Evolutionary conservation across 1,140 invertebrate species (phyloP).

Genomic region (Stegodyphus dumicola): DNA sequence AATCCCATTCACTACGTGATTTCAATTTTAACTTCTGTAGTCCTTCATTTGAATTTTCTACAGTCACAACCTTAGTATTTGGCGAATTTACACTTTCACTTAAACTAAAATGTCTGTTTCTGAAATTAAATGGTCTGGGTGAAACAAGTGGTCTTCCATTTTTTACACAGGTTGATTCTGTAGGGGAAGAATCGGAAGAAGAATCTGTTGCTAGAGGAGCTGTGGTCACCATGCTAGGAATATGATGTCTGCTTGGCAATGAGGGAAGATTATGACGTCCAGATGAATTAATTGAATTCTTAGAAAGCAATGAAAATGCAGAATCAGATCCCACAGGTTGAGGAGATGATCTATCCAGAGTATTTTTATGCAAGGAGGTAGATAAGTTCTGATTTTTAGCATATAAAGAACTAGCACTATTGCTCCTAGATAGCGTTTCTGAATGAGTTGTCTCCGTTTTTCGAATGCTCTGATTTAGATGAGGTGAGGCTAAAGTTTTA

Average conservation of each 20-base stretch:
- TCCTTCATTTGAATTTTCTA: slow-evolving; percentile 10
- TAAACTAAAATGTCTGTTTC: slow-evolving; percentile 30
- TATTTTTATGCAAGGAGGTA: slow-evolving; percentile 24
- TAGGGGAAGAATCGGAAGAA: slow-evolving; percentile 52
- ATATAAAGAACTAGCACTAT: slow-evolving; percentile 54
- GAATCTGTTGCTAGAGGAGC: slow-evolving; percentile 48
- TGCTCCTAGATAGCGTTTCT: slow-evolving; percentile 44
- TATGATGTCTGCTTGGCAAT: slow-evolving; percentile 13
- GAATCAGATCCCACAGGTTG: not conserved
- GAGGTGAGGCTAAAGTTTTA: not conserved
- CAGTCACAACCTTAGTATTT: not conserved
- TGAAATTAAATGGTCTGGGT: not conserved
- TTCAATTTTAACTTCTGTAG: slow-evolving; percentile 35
- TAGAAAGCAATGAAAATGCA: not conserved
- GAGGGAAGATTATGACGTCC: slow-evolving; percentile 27
- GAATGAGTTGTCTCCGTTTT: not conserved
- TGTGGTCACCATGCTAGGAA: not conserved
- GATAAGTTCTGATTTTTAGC: slow-evolving; percentile 20
- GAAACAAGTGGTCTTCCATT: slow-evolving; percentile 6
- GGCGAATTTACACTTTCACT: slow-evolving; percentile 26
- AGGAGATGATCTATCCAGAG: slow-evolving; percentile 36
- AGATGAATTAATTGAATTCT: slow-evolving; percentile 6
- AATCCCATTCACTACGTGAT: slow-evolving; percentile 72
- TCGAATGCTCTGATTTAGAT: not conserved
- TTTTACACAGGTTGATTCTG: slow-evolving; percentile 67